Percentiles rank a stretch among this genome's conserved stretches.
Evolutionary conservation across 2,113 vertebrate genomes (phyloP).

Genomic region (Dipodomys stephensi): DNA sequence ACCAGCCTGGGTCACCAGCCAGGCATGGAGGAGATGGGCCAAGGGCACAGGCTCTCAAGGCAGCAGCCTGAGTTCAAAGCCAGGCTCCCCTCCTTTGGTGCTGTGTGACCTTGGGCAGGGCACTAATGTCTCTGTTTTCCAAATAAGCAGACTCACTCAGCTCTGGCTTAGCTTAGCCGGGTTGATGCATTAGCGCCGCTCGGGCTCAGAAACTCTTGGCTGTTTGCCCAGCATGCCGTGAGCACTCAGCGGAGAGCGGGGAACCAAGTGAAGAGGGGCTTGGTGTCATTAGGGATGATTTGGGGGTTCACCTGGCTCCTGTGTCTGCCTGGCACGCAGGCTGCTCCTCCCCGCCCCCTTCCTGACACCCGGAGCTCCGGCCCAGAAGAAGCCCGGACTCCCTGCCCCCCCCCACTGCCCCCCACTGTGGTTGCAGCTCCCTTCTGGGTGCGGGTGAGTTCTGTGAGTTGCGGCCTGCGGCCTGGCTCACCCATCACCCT

Average conservation of each 20-base stretch:
- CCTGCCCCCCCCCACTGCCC: no score
- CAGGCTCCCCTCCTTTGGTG: not conserved
- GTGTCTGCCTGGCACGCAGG: not conserved
- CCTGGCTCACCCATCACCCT: no score
- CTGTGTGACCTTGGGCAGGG: not conserved
- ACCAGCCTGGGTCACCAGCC: not conserved
- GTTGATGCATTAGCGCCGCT: not conserved
- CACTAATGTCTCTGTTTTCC: conserved; percentile 6
- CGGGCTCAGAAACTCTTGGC: not conserved
- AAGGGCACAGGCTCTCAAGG: not conserved
- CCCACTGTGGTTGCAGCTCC: no score
- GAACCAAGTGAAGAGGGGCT: not conserved
- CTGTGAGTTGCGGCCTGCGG: no score
- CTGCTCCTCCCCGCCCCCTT: no score
- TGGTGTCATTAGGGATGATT: no score
- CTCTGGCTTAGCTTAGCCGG: not conserved
- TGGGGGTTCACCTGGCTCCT: no score
- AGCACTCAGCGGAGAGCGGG: not conserved
- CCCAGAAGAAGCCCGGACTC: no score
- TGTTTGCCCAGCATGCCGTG: not conserved
- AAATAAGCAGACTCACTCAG: fast-evolving
- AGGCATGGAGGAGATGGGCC: not conserved
- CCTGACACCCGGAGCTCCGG: no score
- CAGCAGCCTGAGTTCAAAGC: not conserved
- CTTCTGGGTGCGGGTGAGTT: no score